Evolutionary conservation across 2,888 invertebrate species (phyloP).

Genomic region (Oligia latruncula): DNA sequence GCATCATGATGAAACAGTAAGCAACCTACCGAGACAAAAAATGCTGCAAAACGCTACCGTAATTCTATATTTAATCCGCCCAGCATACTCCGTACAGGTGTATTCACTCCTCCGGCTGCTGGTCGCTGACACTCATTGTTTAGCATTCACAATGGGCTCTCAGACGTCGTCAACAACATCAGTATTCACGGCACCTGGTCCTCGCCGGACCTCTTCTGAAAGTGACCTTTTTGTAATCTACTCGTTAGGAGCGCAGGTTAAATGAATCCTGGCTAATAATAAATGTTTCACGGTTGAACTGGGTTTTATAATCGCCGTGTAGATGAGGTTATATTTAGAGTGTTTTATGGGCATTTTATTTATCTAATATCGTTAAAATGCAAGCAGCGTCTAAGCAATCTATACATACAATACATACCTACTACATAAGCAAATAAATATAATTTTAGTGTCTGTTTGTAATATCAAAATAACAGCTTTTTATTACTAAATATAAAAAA

Average conservation of each 20-base stretch:
- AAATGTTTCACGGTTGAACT: slow-evolving; percentile 32
- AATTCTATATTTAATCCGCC: not conserved
- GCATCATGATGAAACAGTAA: not conserved
- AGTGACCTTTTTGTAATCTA: slow-evolving; percentile 35
- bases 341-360: not conserved
- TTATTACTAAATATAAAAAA: no score
- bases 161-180: slow-evolving; percentile 42
- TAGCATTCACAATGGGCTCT: slow-evolving; percentile 42
- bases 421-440: no score
- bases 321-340: slow-evolving; percentile 9
- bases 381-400: not conserved
- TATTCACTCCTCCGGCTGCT: not conserved
- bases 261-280: slow-evolving; percentile 21
- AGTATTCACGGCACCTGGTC: slow-evolving; percentile 49
- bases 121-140: slow-evolving; percentile 39
- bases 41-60: not conserved
- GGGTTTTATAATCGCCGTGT: slow-evolving; percentile 12
- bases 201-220: slow-evolving; percentile 15
- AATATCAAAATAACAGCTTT: no score
- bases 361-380: not conserved
- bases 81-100: not conserved
- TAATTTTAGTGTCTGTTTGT: no score
- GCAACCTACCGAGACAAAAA: not conserved
- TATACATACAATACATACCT: no score
- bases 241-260: slow-evolving; percentile 19